Evolutionary conservation across 64 coral and sea anemone species (phyloP).

Genomic region (Actinia tenebrosa): DNA sequence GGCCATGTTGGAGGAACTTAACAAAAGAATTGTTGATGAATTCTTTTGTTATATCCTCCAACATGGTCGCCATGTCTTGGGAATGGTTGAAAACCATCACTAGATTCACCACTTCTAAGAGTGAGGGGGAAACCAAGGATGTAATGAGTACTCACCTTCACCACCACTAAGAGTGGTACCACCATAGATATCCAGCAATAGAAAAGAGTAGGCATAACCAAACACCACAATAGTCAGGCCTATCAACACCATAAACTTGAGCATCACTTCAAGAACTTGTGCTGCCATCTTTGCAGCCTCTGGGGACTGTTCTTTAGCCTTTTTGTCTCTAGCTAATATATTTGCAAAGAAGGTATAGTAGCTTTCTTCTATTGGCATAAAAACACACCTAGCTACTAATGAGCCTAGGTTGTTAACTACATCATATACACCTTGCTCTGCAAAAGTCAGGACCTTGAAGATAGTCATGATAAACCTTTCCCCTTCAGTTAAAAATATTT

Average conservation of each 20-base stretch:
- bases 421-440: slow-evolving; percentile 95
- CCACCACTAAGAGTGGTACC: slow-evolving; percentile 78
- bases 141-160: slow-evolving; percentile 67
- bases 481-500: slow-evolving; percentile 92
- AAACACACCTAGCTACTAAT: slow-evolving; percentile 77
- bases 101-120: too few relatives aligned
- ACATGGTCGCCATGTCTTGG: too few relatives aligned
- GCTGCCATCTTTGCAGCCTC: slow-evolving; percentile 66
- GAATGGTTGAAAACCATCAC: too few relatives aligned
- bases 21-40: too few relatives aligned
- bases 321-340: slow-evolving; percentile 47
- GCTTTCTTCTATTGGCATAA: slow-evolving; percentile 96
- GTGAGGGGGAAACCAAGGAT: too few relatives aligned
- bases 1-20: too few relatives aligned
- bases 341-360: slow-evolving; percentile 93
- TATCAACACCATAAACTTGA: slow-evolving; percentile 80
- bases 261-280: slow-evolving; percentile 67
- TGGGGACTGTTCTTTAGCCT: slow-evolving; percentile 53
- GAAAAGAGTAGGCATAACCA: slow-evolving; percentile 86
- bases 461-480: slow-evolving; percentile 97
- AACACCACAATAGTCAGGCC: slow-evolving; percentile 81
- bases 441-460: slow-evolving; percentile 87
- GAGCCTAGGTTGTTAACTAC: slow-evolving; percentile 90
- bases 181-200: slow-evolving; percentile 91
- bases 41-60: too few relatives aligned